phyloP scores from a whole-genome alignment of 2,888 invertebrate genomes.

The Spilosoma lubricipeda region DNA sequence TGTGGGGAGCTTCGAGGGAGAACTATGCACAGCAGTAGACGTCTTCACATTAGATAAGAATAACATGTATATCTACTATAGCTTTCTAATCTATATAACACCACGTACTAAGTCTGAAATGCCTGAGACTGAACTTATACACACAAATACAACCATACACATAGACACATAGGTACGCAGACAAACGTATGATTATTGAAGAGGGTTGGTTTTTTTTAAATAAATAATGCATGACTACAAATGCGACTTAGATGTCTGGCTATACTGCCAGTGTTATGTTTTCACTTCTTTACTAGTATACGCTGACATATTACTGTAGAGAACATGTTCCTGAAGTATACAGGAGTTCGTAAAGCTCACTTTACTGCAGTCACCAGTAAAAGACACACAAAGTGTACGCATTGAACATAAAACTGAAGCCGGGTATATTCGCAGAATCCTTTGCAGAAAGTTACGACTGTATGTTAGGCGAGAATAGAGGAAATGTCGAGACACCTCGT shows the following conservation, averaged over 20 bases:
- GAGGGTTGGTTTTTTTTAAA: background rate
- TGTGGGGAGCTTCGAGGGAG: too few species aligned
- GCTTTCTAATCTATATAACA: too few species aligned
- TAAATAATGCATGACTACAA: background rate
- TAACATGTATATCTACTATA: too few species aligned
- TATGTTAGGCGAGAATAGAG: background rate
- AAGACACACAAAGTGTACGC: constrained; percentile 24
- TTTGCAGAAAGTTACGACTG: constrained; percentile 10
- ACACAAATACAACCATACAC: too few species aligned
- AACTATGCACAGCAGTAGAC: too few species aligned
- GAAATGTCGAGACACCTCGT: constrained; percentile 13
- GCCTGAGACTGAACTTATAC: background rate
- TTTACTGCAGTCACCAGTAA: constrained; percentile 21
- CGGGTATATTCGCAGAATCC: constrained; percentile 9
- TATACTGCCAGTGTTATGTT: background rate
- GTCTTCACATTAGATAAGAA: too few species aligned
- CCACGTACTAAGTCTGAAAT: too few species aligned
- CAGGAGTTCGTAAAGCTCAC: constrained; percentile 17
- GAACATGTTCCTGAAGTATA: constrained; percentile 12
- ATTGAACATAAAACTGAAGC: constrained; percentile 16
- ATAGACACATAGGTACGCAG: background rate
- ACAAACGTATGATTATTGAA: background rate
- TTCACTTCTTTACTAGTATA: background rate
- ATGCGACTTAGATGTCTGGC: background rate
- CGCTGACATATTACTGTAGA: background rate